These are phyloP conservation scores for Cololabis saira DNA, from an alignment of 2,113 vertebrate species.

Conservation along the genomic window DNA sequence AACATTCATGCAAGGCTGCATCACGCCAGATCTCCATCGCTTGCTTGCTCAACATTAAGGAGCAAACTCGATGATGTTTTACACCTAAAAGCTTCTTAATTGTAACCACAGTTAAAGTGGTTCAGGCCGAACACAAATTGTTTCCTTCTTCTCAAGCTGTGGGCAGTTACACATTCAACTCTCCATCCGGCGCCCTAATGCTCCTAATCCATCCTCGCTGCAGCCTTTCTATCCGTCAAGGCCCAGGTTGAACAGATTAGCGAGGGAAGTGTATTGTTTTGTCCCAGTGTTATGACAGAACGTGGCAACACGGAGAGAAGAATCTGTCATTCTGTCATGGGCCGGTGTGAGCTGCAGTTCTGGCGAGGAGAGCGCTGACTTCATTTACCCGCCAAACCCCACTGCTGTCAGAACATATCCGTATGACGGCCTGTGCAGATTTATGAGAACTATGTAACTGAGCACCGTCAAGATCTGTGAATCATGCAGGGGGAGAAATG, in stretches of 20 bases:
- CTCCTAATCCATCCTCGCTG: slow-evolving; percentile 37
- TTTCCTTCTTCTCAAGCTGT: slow-evolving; percentile 5
- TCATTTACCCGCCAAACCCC: slow-evolving; percentile 63
- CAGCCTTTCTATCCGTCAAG: slow-evolving; percentile 33
- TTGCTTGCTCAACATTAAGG: not conserved
- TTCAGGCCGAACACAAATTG: slow-evolving; percentile 2
- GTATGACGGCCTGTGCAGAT: slow-evolving; percentile 58
- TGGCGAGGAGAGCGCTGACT: slow-evolving; percentile 31
- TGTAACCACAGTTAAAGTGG: not conserved
- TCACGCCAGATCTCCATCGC: not conserved
- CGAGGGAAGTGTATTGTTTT: slow-evolving; percentile 59
- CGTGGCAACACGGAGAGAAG: slow-evolving; percentile 49
- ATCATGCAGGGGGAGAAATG: slow-evolving; percentile 27
- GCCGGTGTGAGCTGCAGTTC: slow-evolving; percentile 27
- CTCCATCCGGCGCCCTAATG: slow-evolving; percentile 3
- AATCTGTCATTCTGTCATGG: slow-evolving; percentile 58
- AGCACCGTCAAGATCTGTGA: slow-evolving; percentile 35
- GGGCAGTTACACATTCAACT: slow-evolving; percentile 2
- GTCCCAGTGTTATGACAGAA: slow-evolving; percentile 62
- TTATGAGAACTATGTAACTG: slow-evolving; percentile 48
- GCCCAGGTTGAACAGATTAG: slow-evolving; percentile 56
- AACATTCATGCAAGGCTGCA: not conserved
- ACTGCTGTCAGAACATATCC: slow-evolving; percentile 57
- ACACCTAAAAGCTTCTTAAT: not conserved
- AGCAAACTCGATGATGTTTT: not conserved